These are phyloP conservation scores for Phoenicopterus ruber DNA, from an alignment of 2,113 vertebrate genomes.

Conservation along the genomic window DNA sequence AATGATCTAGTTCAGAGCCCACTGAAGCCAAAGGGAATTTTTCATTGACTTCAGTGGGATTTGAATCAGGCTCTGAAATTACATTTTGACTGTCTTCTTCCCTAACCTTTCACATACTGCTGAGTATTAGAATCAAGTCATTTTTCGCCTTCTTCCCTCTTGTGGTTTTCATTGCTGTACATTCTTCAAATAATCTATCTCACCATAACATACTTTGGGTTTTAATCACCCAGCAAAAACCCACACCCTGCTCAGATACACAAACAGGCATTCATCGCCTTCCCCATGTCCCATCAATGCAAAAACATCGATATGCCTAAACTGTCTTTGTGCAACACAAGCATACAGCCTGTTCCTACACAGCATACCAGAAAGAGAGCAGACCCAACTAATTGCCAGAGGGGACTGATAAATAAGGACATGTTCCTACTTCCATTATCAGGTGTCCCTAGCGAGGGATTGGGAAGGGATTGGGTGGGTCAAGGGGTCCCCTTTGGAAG, in stretches of 20 bases:
- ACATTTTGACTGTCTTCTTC: slow-evolving; percentile 7
- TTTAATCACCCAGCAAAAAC: slow-evolving; percentile 16
- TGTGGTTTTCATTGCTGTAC: slow-evolving; percentile 7
- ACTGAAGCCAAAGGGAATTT: background rate
- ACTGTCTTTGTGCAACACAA: background rate
- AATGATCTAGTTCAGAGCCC: background rate
- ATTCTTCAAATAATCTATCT: slow-evolving; percentile 28
- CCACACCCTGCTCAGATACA: background rate
- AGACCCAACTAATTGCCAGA: slow-evolving; percentile 16
- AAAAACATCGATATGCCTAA: background rate
- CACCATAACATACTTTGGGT: background rate
- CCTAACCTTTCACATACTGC: slow-evolving; percentile 5
- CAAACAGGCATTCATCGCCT: background rate
- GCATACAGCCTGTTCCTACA: slow-evolving; percentile 17
- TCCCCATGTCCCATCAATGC: background rate
- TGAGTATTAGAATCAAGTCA: background rate
- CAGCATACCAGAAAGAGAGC: background rate
- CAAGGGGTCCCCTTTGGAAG: background rate
- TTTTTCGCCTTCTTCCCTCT: background rate
- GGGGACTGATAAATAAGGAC: slow-evolving; percentile 37
- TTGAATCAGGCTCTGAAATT: slow-evolving; percentile 16
- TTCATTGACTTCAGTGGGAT: background rate
- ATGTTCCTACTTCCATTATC: background rate
- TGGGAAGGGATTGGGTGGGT: background rate
- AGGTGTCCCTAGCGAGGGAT: background rate